Conservation (phyloP, 2,113 vertebrate species). For the Natator depressus region DNA sequence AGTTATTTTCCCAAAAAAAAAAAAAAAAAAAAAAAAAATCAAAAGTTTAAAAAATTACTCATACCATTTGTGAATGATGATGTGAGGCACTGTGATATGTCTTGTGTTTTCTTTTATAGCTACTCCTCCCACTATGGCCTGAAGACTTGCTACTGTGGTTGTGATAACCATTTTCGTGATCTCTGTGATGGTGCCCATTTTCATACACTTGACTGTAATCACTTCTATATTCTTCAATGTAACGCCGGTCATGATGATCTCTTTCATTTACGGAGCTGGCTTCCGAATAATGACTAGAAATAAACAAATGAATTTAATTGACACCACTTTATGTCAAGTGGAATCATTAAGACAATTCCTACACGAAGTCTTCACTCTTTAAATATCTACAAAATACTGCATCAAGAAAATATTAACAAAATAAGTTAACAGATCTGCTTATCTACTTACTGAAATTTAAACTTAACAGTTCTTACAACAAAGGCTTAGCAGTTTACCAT, state of each 20-base stretch:
- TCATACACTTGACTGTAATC: conserved; percentile 73
- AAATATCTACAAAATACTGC: not conserved
- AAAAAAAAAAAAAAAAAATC: not conserved
- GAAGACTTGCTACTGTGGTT: conserved; percentile 91
- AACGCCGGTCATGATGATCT: conserved; percentile 62
- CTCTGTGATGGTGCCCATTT: conserved; percentile 65
- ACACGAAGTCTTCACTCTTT: not conserved
- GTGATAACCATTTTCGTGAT: conserved; percentile 74
- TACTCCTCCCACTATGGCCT: conserved; percentile 80
- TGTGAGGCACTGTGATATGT: conserved; percentile 59
- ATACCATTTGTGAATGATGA: conserved; percentile 82
- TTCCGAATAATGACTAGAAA: conserved; percentile 73
- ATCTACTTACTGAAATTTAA: not conserved
- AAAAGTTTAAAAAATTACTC: conserved; percentile 59
- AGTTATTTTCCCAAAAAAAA: conserved; percentile 11
- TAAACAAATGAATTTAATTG: not conserved
- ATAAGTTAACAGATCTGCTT: not conserved
- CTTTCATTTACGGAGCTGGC: conserved; percentile 67
- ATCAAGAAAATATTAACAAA: not conserved
- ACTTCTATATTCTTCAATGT: conserved; percentile 71
- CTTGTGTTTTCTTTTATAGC: conserved; percentile 76
- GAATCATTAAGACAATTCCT: not conserved
- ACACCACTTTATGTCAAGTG: not conserved
- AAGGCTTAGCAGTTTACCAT: not conserved
- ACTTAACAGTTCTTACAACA: not conserved